Conservation (phyloP, 2,113 vertebrate genomes). For the Dendrocopos noguchii region DNA sequence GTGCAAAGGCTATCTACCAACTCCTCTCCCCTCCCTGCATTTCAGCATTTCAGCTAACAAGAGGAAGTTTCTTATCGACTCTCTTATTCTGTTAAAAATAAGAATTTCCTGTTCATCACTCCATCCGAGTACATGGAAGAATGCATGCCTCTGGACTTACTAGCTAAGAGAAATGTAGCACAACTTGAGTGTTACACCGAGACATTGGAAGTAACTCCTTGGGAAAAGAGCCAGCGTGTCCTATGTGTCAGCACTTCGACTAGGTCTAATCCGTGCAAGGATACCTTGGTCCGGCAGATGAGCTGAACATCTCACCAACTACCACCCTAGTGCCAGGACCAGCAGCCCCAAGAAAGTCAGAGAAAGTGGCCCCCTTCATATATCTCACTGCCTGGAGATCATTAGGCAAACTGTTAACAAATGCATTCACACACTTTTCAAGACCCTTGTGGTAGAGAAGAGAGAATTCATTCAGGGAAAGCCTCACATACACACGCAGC, state of each 20-base stretch:
- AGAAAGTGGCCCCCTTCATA: not conserved
- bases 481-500: not conserved
- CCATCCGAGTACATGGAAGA: not conserved
- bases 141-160: not conserved
- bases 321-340: not conserved
- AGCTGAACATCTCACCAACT: not conserved
- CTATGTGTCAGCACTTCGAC: not conserved
- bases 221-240: not conserved
- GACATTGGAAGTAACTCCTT: not conserved
- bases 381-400: constrained; percentile 24
- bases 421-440: constrained; percentile 26
- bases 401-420: not conserved
- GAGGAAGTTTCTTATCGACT: no score
- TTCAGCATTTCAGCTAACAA: no score
- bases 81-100: no score
- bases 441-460: constrained; percentile 25
- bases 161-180: not conserved
- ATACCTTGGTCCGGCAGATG: not conserved
- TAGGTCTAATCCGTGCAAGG: not conserved
- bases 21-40: no score
- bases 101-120: no score
- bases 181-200: not conserved
- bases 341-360: not conserved
- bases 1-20: no score
- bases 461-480: constrained; percentile 47